Evolutionary conservation across 2,888 invertebrate genomes (phyloP), one percentile per base, ranked within the genome.

Genomic region (Phrixothrix hirtus): DNA sequence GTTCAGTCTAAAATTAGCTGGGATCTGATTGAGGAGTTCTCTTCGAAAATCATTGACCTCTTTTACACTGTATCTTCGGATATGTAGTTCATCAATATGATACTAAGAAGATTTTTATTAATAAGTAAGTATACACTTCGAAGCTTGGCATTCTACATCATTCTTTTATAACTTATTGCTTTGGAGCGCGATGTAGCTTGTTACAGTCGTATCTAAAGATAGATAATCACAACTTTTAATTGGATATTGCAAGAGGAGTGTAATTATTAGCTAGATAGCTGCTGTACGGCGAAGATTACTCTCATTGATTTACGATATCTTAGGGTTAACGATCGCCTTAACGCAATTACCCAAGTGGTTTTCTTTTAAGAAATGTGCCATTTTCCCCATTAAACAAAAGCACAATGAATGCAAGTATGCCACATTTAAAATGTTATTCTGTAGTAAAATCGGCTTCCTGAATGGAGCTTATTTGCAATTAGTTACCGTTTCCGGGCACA

Each of bases 381-480:
- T n/a, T n/a, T n/a, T n/a, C n/a, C n/a, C n/a, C n/a, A n/a, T n/a
- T n/a, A n/a, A n/a, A n/a, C n/a, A n/a, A n/a, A n/a, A n/a, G n/a
- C n/a, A n/a, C n/a, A n/a, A n/a, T n/a, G n/a, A n/a, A n/a, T 21
- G 21, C 21, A 21, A 21, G 21, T 5, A 21, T n/a, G 7, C 21
- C 21, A 7, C 21, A 21, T 5, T 21, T 21, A 21, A 21, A 5
- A 7, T 21, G n/a, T 35, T 30, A 31, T 36, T 27, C 27, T 14
- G 9, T n/a, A 45, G 27, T 25, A 36, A 45, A 45, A 37, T 37
- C 29, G 41, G 50, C 55, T 59, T 55, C 54, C 57, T 54, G 45
- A 51, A 51, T 26, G 45, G 55, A 51, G 41, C 51, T 43, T 51
- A 57, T 59, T 56, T 56, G 54, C 59, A 56, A 59, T 54, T 44